Evolutionary conservation across 2,797 vertebrate species (phyloP), one percentile per base, ranked within the genome.

Genomic region (Pangasius macronema): DNA sequence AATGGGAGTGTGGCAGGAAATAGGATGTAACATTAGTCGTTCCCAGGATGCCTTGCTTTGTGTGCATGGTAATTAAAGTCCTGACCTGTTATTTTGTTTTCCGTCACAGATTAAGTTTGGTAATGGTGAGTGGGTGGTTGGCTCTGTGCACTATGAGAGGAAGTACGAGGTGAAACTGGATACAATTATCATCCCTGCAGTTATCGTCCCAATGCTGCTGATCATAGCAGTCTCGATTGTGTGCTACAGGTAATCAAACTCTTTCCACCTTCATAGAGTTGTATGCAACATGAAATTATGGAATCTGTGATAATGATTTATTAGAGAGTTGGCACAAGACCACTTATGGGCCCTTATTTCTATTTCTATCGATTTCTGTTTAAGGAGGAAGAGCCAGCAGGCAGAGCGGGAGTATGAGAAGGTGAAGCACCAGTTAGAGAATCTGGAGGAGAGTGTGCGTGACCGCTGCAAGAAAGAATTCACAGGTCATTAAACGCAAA

Each of bases 391-490:
- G 95, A 99, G 98, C 93, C 97, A 97, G 88, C 98, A 99, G 94
- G 98, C 98, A 0, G 98, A 99, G 94, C 95, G 98, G 2, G 98
- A 99, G 91, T 99, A 99, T 0, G 98, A 99, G 95, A 99, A 99
- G 94, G 98, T 99, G 89, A 98, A 97, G 92, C 98, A 97, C 84
- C 98, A 99, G 92, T 96, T 99, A 39, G 98, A 99, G 93, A 98
- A 97, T 87, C 92, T 99, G 92, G 99, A 99, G 93, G 98, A 99
- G 93, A 99, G 98, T 0, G 99, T 99, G 24, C 95, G 99, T 10
- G 99, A 99, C 87, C 97, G 98, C 81, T 99, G 98, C 97, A 99
- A 99, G 94, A 99, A 99, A 89, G 98, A 99, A 90, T 99, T 99
- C 95, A 99, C 99, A 94, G 99, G 99, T 99, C 92, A 85, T 82